Percentiles rank a stretch among this genome's conserved stretches.
Evolutionary conservation across 1,140 invertebrate species (phyloP).

Genomic region (Arion vulgaris): DNA sequence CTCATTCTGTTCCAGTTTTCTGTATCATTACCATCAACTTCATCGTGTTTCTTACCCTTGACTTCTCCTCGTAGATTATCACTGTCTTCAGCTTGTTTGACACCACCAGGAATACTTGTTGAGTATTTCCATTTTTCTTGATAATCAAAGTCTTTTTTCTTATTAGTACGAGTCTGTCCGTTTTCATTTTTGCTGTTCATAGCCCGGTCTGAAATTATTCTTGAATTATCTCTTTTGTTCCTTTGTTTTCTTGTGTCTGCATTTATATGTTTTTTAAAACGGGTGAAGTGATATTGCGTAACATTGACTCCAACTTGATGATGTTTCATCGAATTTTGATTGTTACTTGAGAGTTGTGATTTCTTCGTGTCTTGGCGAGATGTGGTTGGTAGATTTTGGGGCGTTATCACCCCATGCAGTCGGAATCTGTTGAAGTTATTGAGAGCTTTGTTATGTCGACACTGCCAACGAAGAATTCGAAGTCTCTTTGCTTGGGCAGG

Average conservation of each 20-base stretch:
- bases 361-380: conserved; percentile 26
- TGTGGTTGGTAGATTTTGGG: conserved; percentile 14
- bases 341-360: neutral
- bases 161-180: neutral
- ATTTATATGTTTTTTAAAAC: neutral
- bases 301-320: neutral
- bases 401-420: conserved; percentile 27
- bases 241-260: neutral
- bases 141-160: neutral
- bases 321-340: neutral
- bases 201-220: neutral
- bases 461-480: conserved; percentile 73
- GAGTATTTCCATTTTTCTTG: neutral
- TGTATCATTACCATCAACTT: conserved; percentile 19
- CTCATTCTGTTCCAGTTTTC: conserved; percentile 38
- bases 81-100: neutral
- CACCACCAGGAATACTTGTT: neutral
- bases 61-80: no score
- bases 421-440: conserved; percentile 42
- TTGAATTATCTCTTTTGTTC: neutral
- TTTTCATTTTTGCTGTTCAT: neutral
- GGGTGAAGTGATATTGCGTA: neutral
- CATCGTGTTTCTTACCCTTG: neutral
- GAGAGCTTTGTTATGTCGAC: conserved; percentile 56
- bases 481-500: conserved; percentile 60